A percentile compares a stretch with the other conserved stretches of the same genome.
Conservation (phyloP, 2,113 vertebrate genomes). For the Actinemys pallida region DNA sequence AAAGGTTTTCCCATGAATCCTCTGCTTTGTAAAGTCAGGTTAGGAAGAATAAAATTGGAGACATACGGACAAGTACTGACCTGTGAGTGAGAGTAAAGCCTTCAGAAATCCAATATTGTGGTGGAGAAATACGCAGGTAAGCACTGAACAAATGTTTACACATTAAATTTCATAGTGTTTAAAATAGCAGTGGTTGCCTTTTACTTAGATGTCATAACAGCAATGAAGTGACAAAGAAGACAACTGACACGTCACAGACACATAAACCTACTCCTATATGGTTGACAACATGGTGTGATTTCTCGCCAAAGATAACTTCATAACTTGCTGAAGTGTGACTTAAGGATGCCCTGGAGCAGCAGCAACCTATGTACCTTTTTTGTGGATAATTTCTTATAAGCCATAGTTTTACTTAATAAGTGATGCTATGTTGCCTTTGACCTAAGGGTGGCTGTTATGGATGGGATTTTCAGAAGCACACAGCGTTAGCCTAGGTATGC, state of each 20-base stretch:
- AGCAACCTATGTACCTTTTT: slow-evolving; percentile 69
- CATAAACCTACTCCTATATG: slow-evolving; percentile 42
- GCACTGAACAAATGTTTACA: slow-evolving; percentile 33
- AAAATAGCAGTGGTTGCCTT: slow-evolving; percentile 45
- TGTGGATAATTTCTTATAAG: slow-evolving; percentile 70
- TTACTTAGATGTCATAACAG: slow-evolving; percentile 57
- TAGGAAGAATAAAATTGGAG: slow-evolving; percentile 1
- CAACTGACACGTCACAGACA: slow-evolving; percentile 65
- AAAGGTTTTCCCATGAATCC: neutral
- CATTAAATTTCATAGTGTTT: slow-evolving; percentile 35
- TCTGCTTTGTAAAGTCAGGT: slow-evolving; percentile 24
- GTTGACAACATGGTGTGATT: slow-evolving; percentile 74
- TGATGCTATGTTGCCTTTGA: slow-evolving; percentile 69
- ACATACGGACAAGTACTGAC: slow-evolving; percentile 31
- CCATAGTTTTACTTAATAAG: slow-evolving; percentile 66
- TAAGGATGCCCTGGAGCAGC: slow-evolving; percentile 72
- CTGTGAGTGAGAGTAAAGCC: slow-evolving; percentile 33
- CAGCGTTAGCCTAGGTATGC: neutral
- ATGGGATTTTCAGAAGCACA: slow-evolving; percentile 68
- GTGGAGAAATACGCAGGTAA: slow-evolving; percentile 15
- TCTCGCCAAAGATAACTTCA: slow-evolving; percentile 78
- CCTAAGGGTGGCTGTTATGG: slow-evolving; percentile 69
- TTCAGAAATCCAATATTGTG: neutral
- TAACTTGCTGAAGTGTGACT: slow-evolving; percentile 76
- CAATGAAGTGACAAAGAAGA: slow-evolving; percentile 68